Conservation (phyloP, 2,113 vertebrate species). For the Opisthocomus hoazin region DNA sequence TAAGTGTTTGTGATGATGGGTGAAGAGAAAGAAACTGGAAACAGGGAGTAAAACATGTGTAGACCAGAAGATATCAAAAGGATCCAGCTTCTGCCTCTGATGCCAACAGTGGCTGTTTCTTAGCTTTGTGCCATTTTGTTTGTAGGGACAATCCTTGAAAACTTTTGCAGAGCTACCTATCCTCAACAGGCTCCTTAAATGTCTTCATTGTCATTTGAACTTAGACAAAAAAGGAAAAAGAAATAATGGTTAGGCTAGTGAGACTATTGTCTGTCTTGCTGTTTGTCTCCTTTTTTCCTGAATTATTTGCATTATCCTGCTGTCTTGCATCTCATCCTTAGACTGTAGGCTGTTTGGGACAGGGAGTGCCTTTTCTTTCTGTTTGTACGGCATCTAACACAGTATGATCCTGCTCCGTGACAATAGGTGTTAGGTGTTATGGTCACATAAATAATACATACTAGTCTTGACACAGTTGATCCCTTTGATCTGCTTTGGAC, state of each 20-base stretch:
- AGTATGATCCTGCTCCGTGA: not conserved
- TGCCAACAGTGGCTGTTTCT: not conserved
- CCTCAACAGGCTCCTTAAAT: not conserved
- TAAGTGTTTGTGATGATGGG: not conserved
- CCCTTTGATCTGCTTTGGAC: not conserved
- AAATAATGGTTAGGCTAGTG: not conserved
- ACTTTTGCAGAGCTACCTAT: not conserved
- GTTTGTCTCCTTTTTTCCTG: not conserved
- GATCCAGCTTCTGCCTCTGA: not conserved
- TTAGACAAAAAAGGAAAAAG: not conserved
- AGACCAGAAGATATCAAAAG: not conserved
- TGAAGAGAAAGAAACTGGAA: not conserved
- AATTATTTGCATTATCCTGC: not conserved
- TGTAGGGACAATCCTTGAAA: not conserved
- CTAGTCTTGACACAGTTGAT: not conserved
- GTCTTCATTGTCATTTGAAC: not conserved
- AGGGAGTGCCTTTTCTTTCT: not conserved
- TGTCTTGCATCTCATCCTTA: not conserved
- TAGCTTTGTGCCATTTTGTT: not conserved
- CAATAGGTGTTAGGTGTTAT: not conserved
- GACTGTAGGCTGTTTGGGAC: not conserved
- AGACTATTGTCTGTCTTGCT: not conserved
- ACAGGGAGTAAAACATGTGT: not conserved
- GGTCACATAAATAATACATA: not conserved
- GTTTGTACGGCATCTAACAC: not conserved